These are phyloP conservation scores for Pristionchus japonicus DNA, from an alignment of 2,888 invertebrate species.

Conservation along the genomic window DNA sequence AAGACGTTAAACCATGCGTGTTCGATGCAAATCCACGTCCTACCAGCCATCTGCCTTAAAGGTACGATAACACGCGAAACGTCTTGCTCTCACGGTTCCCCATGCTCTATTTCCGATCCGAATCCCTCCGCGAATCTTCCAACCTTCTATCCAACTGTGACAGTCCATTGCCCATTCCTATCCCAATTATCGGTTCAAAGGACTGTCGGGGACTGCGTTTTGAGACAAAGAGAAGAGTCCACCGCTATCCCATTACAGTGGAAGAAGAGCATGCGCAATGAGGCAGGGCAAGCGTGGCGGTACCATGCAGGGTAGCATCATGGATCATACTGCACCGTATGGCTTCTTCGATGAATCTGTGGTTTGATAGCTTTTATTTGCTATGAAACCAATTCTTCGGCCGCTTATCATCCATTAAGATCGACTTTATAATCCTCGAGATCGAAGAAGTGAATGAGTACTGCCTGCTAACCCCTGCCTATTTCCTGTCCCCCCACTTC, in stretches of 20 bases:
- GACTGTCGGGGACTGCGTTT: neutral
- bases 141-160: neutral
- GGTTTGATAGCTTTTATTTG: no score
- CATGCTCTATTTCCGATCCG: neutral
- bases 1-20: neutral
- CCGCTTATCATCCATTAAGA: no score
- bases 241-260: neutral
- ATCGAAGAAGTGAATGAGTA: no score
- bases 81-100: neutral
- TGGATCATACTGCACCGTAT: no score
- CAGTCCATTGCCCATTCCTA: slow-evolving; percentile 6
- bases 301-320: neutral
- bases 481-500: neutral
- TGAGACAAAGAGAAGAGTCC: slow-evolving; percentile 21
- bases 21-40: neutral
- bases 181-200: slow-evolving; percentile 26
- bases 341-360: neutral
- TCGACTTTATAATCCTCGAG: no score
- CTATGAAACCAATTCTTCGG: no score
- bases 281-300: neutral
- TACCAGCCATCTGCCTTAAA: neutral
- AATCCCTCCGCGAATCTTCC: neutral
- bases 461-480: neutral
- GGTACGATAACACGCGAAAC: neutral
- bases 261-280: slow-evolving; percentile 1